phyloP scores from a whole-genome alignment of 1,140 invertebrate genomes.

The Manduca sexta region DNA sequence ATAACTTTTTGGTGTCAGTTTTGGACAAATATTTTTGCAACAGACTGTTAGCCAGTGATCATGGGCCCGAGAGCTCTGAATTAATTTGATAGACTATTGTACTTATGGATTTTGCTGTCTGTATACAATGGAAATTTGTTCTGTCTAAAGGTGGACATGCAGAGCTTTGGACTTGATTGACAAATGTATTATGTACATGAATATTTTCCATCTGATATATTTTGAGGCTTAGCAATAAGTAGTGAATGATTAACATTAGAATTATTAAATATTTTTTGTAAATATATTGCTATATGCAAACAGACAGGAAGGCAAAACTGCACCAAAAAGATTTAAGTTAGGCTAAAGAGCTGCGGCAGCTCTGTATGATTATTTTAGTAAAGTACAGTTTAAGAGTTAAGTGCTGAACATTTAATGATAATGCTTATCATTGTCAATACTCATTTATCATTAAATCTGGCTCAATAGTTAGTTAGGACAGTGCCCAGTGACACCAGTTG shows the following conservation, averaged over 20 bases:
- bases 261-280: constrained; percentile 25
- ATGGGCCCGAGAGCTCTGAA: too few species aligned
- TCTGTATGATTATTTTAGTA: constrained; percentile 9
- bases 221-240: too few species aligned
- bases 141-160: too few species aligned
- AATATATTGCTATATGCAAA: constrained; percentile 22
- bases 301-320: constrained; percentile 13
- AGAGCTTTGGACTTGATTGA: too few species aligned
- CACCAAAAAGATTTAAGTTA: constrained; percentile 19
- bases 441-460: constrained; percentile 46
- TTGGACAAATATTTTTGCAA: background rate
- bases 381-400: constrained; percentile 59
- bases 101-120: too few species aligned
- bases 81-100: too few species aligned
- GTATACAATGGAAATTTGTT: too few species aligned
- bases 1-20: constrained; percentile 2
- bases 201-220: too few species aligned
- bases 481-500: background rate
- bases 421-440: constrained; percentile 60
- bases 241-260: background rate
- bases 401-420: constrained; percentile 45
- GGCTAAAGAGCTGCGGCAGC: constrained; percentile 24
- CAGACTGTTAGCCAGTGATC: too few species aligned
- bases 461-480: constrained; percentile 24
- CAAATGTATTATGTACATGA: too few species aligned